A percentile compares a stretch with the other conserved stretches of the same genome.
phyloP scores from a whole-genome alignment of 2,797 vertebrate species.

The Discoglossus pictus region DNA sequence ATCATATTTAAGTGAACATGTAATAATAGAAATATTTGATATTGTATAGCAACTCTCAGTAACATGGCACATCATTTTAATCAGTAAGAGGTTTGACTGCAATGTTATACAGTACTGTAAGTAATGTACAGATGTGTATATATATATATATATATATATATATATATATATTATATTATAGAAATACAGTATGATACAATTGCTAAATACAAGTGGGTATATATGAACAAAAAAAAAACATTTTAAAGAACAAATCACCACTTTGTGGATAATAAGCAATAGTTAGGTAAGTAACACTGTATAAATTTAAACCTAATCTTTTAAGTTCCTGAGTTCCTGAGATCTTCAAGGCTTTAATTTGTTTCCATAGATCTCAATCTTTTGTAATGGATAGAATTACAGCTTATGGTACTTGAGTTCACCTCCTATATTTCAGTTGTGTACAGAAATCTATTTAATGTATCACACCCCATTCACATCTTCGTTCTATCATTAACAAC shows the following conservation, averaged over 20 bases:
- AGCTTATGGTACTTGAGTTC: background rate
- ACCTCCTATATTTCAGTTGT: background rate
- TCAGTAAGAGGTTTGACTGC: no score
- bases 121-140: background rate
- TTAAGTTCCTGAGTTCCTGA: constrained; percentile 45
- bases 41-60: no score
- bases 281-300: no score
- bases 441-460: constrained; percentile 1
- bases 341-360: constrained; percentile 9
- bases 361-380: constrained; percentile 23
- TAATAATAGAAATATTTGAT: no score
- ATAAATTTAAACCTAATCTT: background rate
- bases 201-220: no score
- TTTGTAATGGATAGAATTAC: background rate
- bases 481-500: no score
- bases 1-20: no score
- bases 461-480: no score
- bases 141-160: constrained; percentile 10
- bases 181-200: no score
- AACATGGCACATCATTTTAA: no score
- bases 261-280: constrained; percentile 13
- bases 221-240: constrained; percentile 27
- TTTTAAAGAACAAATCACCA: constrained; percentile 4
- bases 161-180: background rate
- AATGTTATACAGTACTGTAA: no score